Evolutionary conservation across 2,797 vertebrate genomes (phyloP), one percentile per base, ranked within the genome.

Genomic region (Pipistrellus kuhlii): DNA sequence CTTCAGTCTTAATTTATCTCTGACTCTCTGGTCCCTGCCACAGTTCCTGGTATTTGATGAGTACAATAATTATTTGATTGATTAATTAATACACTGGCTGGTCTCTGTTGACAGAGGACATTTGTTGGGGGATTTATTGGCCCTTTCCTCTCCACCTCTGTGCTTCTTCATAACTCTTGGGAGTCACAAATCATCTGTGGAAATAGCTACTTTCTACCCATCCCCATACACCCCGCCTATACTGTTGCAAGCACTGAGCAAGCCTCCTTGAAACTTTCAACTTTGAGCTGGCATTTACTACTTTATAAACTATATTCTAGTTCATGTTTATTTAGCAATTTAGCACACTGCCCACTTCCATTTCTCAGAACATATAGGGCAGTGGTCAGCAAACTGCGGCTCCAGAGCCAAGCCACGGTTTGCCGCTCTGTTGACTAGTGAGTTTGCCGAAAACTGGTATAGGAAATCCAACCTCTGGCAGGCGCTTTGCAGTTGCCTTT

Each of bases 301-400:
- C 75, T 88, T 46, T 85, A 77, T 78, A 80, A 83, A 32, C 25
- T 57, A 68, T 38, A 17, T 14, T 78, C 51, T 83, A 72, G 66
- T 83, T 89, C 38, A 44, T 27, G 80, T 41, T 69, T 73, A 83
- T 23, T 59, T 44, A 92, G 55, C 71, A 88, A 78, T 59, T 81
- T 27, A 55, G 66, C 32, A 44, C 55, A 73, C 17, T 6, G 12
- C n/a, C 53, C 0, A 2, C n/a, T 90, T 10, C 23, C 48, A 30
- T 15, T 18, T 88, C 57, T 35, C 25, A 62, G 8, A 59, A 88
- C 27, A 10, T 25, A 27, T 13, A 62, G 17, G 73, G 69, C 48
- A 51, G 48, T 51, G 48, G 48, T 51, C 48, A 5, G 48, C 14
- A 48, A 48, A 48, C 14, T 51, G 15, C 15, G 4, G 48, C 44